phyloP scores from a whole-genome alignment of 2,888 invertebrate species.

The Chaitophorus viminalis region DNA sequence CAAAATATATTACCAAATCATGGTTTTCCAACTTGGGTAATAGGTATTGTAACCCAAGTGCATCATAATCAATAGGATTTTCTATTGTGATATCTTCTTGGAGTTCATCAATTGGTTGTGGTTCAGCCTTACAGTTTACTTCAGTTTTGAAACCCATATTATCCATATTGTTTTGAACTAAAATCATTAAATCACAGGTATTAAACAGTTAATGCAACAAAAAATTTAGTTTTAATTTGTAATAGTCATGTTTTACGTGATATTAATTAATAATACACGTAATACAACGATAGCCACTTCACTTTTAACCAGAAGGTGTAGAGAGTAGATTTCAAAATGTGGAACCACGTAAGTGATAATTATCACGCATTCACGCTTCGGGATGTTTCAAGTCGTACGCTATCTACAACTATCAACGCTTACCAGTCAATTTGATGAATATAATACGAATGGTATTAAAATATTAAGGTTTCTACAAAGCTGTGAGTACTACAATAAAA shows the following conservation, averaged over 20 bases:
- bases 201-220: not conserved
- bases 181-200: not conserved
- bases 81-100: not conserved
- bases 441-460: not conserved
- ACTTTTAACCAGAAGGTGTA: too few species aligned
- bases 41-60: not conserved
- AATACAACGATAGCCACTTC: not conserved
- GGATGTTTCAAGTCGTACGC: not conserved
- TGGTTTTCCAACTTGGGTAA: not conserved
- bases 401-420: not conserved
- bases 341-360: slow-evolving; percentile 21
- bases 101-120: not conserved
- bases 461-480: not conserved
- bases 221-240: not conserved
- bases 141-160: not conserved
- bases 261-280: not conserved
- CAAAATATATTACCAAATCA: slow-evolving; percentile 8
- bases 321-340: not conserved
- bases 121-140: not conserved
- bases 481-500: not conserved
- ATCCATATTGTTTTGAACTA: not conserved
- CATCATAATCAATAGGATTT: not conserved
- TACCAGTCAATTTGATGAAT: not conserved
- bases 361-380: not conserved
- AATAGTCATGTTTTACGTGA: not conserved